Conservation (phyloP, 2,888 invertebrate genomes). For the Dicyrtomina minuta region DNA sequence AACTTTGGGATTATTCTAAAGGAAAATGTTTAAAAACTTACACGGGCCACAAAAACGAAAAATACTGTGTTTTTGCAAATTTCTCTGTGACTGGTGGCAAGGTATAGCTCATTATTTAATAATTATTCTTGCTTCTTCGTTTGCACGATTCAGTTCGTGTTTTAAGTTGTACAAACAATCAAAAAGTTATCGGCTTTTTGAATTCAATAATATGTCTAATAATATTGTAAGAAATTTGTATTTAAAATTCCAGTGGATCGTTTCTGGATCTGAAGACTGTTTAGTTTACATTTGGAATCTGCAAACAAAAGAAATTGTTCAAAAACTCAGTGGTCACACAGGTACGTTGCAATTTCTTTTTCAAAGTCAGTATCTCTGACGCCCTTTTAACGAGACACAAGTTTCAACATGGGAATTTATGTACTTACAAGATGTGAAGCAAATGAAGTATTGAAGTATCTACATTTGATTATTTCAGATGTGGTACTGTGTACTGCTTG, state of each 20-base stretch:
- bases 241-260: constrained; percentile 83
- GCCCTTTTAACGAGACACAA: not conserved
- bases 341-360: constrained; percentile 62
- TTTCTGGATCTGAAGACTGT: constrained; percentile 99
- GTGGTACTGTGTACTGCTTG: constrained; percentile 97
- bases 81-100: constrained; percentile 99
- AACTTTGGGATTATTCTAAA: constrained; percentile 99
- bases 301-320: constrained; percentile 98
- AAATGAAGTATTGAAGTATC: no score
- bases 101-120: constrained; percentile 62
- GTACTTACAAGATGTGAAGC: no score
- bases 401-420: not conserved
- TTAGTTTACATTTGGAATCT: constrained; percentile 99
- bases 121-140: not conserved
- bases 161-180: no score
- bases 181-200: no score
- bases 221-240: not conserved
- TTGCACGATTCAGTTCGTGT: not conserved
- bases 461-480: constrained; percentile 57
- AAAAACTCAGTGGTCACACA: constrained; percentile 93
- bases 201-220: no score
- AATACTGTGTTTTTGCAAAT: constrained; percentile 99
- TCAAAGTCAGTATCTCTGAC: not conserved
- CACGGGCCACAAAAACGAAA: constrained; percentile 97
- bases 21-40: constrained; percentile 98